Evolutionary conservation across 2,113 vertebrate genomes (phyloP), one percentile per base, ranked within the genome.

Genomic region (Seriola dumerili): DNA sequence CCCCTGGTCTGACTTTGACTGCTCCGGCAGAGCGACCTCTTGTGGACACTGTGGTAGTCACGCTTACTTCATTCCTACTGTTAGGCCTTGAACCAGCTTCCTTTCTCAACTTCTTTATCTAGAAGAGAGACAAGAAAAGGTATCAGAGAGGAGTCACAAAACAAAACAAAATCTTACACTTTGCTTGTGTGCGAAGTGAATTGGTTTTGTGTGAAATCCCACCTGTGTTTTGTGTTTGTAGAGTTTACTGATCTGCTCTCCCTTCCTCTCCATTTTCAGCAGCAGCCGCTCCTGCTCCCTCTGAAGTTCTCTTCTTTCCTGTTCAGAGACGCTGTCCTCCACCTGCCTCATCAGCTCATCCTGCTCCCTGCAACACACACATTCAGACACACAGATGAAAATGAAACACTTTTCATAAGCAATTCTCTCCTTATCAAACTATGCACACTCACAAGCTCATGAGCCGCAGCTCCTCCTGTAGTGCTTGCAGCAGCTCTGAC

Each of bases 381-480:
- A 62, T 16, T 38, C 0, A 40, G 59, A 59, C 14, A 38, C 9
- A 59, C 0, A 32, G 12, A 58, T 50, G 12, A 1, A 63, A 40
- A 0, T 54, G 19, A 8, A 32, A 40, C 9, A 36, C 17, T 8
- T 36, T 52, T 32, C 14, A 59, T 10, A 46, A 55, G 2, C 1
- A 8, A 19, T 34, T 59, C 3, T n/a, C 21, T 64, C 29, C 23
- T 38, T 2, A 54, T 13, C 1, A 1, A 64, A 1, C 44, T 17
- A n/a, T 58, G 8, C 21, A 13, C 23, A 96, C 97, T 97, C 90
- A 99, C 98, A 97, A 95, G 93, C 95, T 98, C 97, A 99, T 98
- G 78, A 97, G 96, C 65, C 94, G 96, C 83, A 99, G 97, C 91
- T 99, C 98, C 77, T 98, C 97, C 90, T 98, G 97, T 3, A 99